Evolutionary conservation across 2,113 vertebrate genomes (phyloP), one percentile per base, ranked within the genome.

Genomic region (Oxyruncus cristatus): DNA sequence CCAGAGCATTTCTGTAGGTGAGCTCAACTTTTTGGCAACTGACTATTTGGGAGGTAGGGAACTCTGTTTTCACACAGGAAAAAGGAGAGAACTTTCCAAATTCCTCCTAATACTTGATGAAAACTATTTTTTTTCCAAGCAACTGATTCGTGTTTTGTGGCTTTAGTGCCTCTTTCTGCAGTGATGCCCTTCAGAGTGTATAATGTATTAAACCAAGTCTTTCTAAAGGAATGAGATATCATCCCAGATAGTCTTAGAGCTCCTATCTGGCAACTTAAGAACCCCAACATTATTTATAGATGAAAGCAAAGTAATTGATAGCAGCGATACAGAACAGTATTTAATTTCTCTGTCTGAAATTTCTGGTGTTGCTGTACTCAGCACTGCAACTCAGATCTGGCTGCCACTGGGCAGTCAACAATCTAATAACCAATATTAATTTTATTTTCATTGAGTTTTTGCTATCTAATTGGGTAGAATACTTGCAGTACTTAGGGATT

Each of bases 221-320:
- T 91, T 94, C 70, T 89, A 79, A 87, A 81, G 58, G 61, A 83
- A 93, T 20, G 22, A 85, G 53, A 41, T 79, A 78, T 4, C 37
- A 66, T 19, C n/a, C 39, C 0, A 8, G 61, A 61, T 42, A 62
- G 24, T 33, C 73, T 72, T 50, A 66, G 56, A 72, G 21, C 70
- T 85, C 80, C 49, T 50, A 65, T 62, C 32, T 76, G 84, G 59
- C 73, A 93, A 68, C 28, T 37, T 85, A 82, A 87, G 83, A n/a
- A 94, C 37, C 19, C 62, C 75, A 85, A 24, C 80, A 87, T 92
- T 89, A 95, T 91, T 95, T 89, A 95, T 94, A 93, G 91, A 94
- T 95, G 95, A 92, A 89, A 89, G 41, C 21, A 70, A 85, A 91
- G 95, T 79, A 96, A 94, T 76, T 33, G 14, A 96, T 94, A 95